Evolutionary conservation across 1,140 invertebrate genomes (phyloP).

Genomic region (Mylabris phalerata): DNA sequence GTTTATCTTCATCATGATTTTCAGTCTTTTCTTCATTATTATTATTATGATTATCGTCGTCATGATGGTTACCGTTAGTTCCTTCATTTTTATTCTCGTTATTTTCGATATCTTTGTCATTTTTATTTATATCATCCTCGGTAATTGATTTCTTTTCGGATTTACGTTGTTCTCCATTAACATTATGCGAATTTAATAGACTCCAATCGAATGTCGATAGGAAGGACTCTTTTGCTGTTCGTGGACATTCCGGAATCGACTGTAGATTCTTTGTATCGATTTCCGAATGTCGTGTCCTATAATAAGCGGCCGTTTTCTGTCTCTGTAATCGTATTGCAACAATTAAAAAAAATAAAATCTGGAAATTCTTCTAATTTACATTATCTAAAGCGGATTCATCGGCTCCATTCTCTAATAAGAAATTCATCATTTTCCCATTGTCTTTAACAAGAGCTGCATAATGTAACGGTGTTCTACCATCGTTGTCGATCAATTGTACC

Average conservation of each 20-base stretch:
- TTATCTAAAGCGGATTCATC: conserved; percentile 74
- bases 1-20: conserved; percentile 10
- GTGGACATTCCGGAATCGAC: conserved; percentile 69
- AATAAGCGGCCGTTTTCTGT: conserved; percentile 73
- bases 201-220: conserved; percentile 68
- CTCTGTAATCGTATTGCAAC: conserved; percentile 52
- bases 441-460: conserved; percentile 75
- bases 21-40: conserved; percentile 37
- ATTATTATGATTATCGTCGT: conserved; percentile 8
- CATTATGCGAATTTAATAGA: conserved; percentile 48
- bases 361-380: conserved; percentile 49
- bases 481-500: conserved; percentile 61
- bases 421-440: conserved; percentile 63
- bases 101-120: conserved; percentile 28
- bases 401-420: conserved; percentile 66
- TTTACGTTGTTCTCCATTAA: conserved; percentile 45
- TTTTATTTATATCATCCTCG: conserved; percentile 17
- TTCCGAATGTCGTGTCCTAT: conserved; percentile 65
- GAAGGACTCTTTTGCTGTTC: conserved; percentile 59
- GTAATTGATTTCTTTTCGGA: conserved; percentile 32
- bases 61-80: conserved; percentile 15
- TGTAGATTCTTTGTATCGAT: conserved; percentile 61
- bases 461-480: conserved; percentile 85
- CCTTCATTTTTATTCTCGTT: conserved; percentile 35
- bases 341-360: conserved; percentile 8